phyloP scores from a whole-genome alignment of 1,140 invertebrate genomes.

The Daktulosphaira vitifoliae region DNA sequence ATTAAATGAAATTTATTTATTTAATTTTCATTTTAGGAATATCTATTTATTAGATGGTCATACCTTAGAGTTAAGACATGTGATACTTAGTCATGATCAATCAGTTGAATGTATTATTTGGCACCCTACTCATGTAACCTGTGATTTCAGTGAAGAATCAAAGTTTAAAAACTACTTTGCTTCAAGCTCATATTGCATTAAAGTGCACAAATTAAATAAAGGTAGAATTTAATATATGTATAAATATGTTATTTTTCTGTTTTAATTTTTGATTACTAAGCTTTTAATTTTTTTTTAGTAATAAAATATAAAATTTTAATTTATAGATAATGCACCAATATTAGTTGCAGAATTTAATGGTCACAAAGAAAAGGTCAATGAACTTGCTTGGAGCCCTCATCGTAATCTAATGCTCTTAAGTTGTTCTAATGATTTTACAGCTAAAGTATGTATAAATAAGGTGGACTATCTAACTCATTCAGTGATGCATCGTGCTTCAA shows the following conservation, averaged over 20 bases:
- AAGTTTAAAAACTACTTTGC: constrained; percentile 45
- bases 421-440: constrained; percentile 57
- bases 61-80: constrained; percentile 38
- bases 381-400: constrained; percentile 64
- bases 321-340: constrained; percentile 21
- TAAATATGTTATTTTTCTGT: not conserved
- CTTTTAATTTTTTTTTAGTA: not conserved
- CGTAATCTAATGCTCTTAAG: constrained; percentile 56
- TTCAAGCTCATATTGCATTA: constrained; percentile 46
- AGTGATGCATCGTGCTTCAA: too few relatives aligned
- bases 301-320: too few relatives aligned
- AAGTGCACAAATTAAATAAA: constrained; percentile 42
- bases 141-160: constrained; percentile 39
- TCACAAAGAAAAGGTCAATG: constrained; percentile 46
- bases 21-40: constrained; percentile 34
- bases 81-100: constrained; percentile 45
- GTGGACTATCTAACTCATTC: too few relatives aligned
- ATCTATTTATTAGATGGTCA: constrained; percentile 37
- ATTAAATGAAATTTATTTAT: too few relatives aligned
- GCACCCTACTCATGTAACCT: constrained; percentile 46
- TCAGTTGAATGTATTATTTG: constrained; percentile 46
- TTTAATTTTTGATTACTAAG: not conserved
- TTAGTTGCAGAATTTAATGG: constrained; percentile 49
- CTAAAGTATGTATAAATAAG: constrained; percentile 54
- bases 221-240: too few relatives aligned